These are phyloP conservation scores for Entosphenus tridentatus DNA, from an alignment of 2,113 vertebrate genomes.

Conservation along the genomic window DNA sequence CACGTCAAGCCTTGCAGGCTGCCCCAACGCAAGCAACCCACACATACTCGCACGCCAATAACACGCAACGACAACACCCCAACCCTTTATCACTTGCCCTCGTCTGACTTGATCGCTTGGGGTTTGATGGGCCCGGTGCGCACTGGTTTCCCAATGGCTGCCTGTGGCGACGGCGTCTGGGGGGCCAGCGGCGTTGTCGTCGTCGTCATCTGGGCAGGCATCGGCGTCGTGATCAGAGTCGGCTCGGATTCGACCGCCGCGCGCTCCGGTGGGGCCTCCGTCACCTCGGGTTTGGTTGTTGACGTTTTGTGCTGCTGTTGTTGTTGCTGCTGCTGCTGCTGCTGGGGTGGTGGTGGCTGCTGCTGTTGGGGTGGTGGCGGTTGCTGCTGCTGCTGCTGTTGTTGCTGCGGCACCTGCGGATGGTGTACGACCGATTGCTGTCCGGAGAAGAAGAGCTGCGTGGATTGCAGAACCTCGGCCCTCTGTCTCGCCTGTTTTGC, in stretches of 20 bases:
- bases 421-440: slow-evolving; percentile 17
- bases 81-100: slow-evolving; percentile 39
- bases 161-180: slow-evolving; percentile 18
- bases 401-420: slow-evolving; percentile 11
- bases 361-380: slow-evolving; percentile 28
- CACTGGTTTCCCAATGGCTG: slow-evolving; percentile 48
- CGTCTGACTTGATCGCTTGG: slow-evolving; percentile 91
- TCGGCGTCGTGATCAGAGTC: no score
- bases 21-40: no score
- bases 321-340: slow-evolving; percentile 18
- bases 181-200: slow-evolving; percentile 12
- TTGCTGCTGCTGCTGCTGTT: slow-evolving; percentile 34
- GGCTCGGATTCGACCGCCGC: no score
- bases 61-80: not conserved
- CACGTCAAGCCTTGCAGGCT: no score
- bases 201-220: slow-evolving; percentile 28
- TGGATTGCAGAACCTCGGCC: slow-evolving; percentile 93
- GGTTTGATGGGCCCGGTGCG: slow-evolving; percentile 97
- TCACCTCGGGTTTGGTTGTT: slow-evolving; percentile 22
- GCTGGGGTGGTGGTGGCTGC: slow-evolving; percentile 44
- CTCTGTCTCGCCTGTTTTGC: slow-evolving; percentile 65
- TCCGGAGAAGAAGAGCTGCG: slow-evolving; percentile 91
- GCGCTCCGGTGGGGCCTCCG: slow-evolving; percentile 16
- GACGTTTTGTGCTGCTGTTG: no score
- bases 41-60: no score